Base-by-base conservation (phyloP, 2,888 invertebrate species). In the Thecophora atra region DNA sequence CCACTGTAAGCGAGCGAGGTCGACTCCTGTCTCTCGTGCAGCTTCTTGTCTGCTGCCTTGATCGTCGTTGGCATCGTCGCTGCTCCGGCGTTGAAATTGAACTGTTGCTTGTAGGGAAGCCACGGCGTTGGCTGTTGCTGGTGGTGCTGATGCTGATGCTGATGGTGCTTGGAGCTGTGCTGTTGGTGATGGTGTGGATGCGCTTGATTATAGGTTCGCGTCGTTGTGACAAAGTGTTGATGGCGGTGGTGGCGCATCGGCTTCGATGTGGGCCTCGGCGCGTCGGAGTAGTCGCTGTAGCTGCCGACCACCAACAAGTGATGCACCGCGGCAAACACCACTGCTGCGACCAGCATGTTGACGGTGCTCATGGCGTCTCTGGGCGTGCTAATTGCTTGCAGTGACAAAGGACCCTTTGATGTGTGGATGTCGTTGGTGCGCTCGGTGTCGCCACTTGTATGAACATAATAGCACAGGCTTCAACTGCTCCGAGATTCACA, bases 161-260 rank as follows among this genome's bases (percentile, higher is more conserved):
- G 65, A 11, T 58, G 58, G 17, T 58, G 60, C 21, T 62, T 42
- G 8, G 58, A 19, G n/a, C 68, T 71, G 51, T 73, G 72, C 17
- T 71, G 42, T 24, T 63, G 70, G 63, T 76, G 71, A 37, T 58
- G 63, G 24, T 42, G 58, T 7, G 11, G 58, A 15, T 58, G 58
- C 21, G 15, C 24, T 17, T 54, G 68, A 24, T 72, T 51, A 15
- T 37, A 52, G 21, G 58, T 24, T 26, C 17, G 44, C 21, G 28
- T 47, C 28, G 17, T 1, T 28, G 4, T 26, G 26, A 58, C 24
- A 28, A 58, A 58, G 24, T 54, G 24, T 13, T 64, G 64, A 7
- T 56, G 65, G 17, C 58, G 51, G n/a, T 47, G 52, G n/a, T 52
- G 62, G 15, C 62, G 47, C 3, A 44, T 19, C 19, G 15, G 0